Conservation (phyloP, 2,797 vertebrate genomes). For the Lateolabrax maculatus region DNA sequence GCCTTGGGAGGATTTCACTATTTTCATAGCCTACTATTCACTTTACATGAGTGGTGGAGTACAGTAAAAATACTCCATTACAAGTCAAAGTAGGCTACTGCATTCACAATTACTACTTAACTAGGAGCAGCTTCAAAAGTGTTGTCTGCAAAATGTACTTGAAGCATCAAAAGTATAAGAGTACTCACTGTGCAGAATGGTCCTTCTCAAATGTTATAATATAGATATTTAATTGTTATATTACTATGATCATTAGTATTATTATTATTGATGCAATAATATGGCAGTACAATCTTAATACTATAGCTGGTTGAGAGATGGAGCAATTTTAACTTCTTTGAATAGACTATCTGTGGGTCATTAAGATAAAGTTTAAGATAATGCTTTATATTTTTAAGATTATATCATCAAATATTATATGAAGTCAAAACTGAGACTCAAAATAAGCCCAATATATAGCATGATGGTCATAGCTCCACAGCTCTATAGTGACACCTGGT, state of each 20-base stretch:
- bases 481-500: constrained; percentile 52
- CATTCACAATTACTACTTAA: background rate
- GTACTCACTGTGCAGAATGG: background rate
- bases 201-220: background rate
- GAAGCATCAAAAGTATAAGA: background rate
- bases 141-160: background rate
- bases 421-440: background rate
- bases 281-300: background rate
- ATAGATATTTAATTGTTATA: background rate
- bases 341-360: too few relatives aligned
- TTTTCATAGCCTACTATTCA: background rate
- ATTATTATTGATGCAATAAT: background rate
- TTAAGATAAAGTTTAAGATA: background rate
- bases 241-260: too few relatives aligned
- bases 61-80: background rate
- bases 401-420: too few relatives aligned
- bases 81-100: background rate
- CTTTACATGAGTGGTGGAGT: background rate
- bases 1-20: background rate
- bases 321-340: background rate
- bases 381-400: background rate
- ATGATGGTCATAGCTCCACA: background rate
- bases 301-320: background rate
- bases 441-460: background rate
- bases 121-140: too few relatives aligned